Evolutionary conservation across 2,888 invertebrate species (phyloP), one percentile per base, ranked within the genome.

Genomic region (Chromoteleia sp.): DNA sequence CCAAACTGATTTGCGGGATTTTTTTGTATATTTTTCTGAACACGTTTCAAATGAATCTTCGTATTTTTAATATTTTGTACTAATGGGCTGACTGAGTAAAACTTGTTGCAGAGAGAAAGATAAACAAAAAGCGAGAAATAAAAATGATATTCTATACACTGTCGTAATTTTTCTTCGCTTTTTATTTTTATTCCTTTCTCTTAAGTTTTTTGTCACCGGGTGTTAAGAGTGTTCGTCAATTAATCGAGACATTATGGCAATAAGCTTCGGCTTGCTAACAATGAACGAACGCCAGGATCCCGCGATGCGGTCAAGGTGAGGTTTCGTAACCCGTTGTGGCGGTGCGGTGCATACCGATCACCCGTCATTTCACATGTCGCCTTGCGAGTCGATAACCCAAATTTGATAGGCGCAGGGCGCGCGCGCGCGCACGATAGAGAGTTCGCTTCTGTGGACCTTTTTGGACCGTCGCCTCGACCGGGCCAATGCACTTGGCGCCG

Each of bases 261-360:
- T 61, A 61, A 56, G 30, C 33, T 12, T 30, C 41, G 30, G 39
- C 43, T 50, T 59, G 67, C 52, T 75, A 71, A 76, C 75, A 71
- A 76, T 73, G 63, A 76, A 71, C 59, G 61, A 15, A 48, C 75
- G 56, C 36, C 75, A 76, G 80, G 89, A 90, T 88, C 89, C 84
- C 86, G 85, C 84, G 85, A 88, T 83, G 87, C 89, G 90, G 91
- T 91, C 91, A 90, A 90, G 89, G 90, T 89, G 87, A 84, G 45
- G 85, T 91, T 90, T 90, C 89, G 87, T 89, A 90, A 91, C 85
- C 80, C 33, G 17, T 83, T 50, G 82, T 84, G 84, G 82, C 70
- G 84, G 84, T 86, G 87, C 86, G 83, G n/a, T 87, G 90, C 87
- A 91, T 89, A 89, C 83, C 81, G 75, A 85, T 85, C 74, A 33